Evolutionary conservation across 2,113 vertebrate genomes (phyloP), one percentile per base, ranked within the genome.

Genomic region (Brachirus orientalis): DNA sequence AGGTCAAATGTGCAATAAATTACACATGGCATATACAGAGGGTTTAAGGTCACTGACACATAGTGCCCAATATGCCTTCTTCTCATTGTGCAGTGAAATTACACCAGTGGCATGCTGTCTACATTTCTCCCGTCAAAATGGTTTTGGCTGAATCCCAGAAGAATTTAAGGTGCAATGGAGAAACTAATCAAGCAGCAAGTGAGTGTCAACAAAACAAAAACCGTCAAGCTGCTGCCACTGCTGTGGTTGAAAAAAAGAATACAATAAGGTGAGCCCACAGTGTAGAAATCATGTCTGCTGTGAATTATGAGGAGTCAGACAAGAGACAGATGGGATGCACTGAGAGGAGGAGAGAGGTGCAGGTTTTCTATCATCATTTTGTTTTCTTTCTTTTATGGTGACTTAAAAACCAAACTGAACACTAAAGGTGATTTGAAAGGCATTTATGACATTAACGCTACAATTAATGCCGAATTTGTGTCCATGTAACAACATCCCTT

Each of bases 171-270:
- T 62, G 70, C 65, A 84, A 58, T 6, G 22, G 63, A 71, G 65
- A 37, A 83, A 61, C 74, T 80, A 90, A 80, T 88, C 77, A 87
- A 80, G 89, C 85, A 84, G 80, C 69, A 89, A 80, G 72, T 63
- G 63, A 80, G 78, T 3, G 56, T 65, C 74, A 81, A 80, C 69
- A 85, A 84, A 80, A 66, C 74, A 79, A 82, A 69, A 72, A 63
- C 73, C 61, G 75, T 75, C 51, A 53, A 80, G 72, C 70, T 71
- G 72, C 77, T 80, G 77, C 69, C 69, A 77, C 71, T 52, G 65
- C 59, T 80, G 67, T 33, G 66, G 63, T 61, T 66, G 76, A 78
- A 28, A 2, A n/a, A 16, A 47, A 56, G 37, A 38, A 44, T 7
- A 61, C 36, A 72, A 61, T 35, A 64, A 72, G 38, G 63, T 36